A percentile compares a stretch with the other conserved stretches of the same genome.
These are phyloP conservation scores for Ernsta delagoae DNA, from an alignment of 2,888 invertebrate genomes.

Conservation along the genomic window DNA sequence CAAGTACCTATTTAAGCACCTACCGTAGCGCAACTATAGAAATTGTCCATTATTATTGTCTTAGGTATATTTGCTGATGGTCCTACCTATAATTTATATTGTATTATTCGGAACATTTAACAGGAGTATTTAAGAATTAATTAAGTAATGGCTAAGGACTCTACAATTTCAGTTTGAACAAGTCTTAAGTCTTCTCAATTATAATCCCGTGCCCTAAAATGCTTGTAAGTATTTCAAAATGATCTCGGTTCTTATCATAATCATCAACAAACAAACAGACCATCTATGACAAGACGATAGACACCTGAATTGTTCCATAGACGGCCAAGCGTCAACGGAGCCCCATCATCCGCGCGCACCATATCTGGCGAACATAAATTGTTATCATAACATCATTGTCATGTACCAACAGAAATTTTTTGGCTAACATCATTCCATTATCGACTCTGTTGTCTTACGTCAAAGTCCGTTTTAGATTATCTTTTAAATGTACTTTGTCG, in stretches of 20 bases:
- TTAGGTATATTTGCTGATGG: too few relatives aligned
- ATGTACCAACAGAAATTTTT: slow-evolving; percentile 31
- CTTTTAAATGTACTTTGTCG: background rate
- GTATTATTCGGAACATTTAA: too few relatives aligned
- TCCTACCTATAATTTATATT: too few relatives aligned
- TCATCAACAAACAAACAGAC: slow-evolving; percentile 55
- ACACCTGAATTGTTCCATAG: slow-evolving; percentile 55
- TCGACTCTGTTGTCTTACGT: slow-evolving; percentile 19
- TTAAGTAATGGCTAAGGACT: too few relatives aligned
- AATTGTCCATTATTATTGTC: slow-evolving; percentile 18
- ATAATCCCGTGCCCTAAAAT: background rate
- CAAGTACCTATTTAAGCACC: background rate
- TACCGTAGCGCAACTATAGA: background rate
- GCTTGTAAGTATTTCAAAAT: slow-evolving; percentile 19
- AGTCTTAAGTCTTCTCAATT: too few relatives aligned
- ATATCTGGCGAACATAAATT: slow-evolving; percentile 60
- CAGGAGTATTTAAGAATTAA: too few relatives aligned
- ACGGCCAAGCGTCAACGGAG: slow-evolving; percentile 51
- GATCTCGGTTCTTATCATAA: slow-evolving; percentile 43
- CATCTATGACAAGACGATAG: slow-evolving; percentile 56
- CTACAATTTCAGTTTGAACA: too few relatives aligned
- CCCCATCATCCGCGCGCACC: slow-evolving; percentile 45
- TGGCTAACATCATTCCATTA: slow-evolving; percentile 27
- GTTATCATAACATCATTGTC: slow-evolving; percentile 58
- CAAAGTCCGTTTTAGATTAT: slow-evolving; percentile 5